These are phyloP conservation scores for Drosophila infuscata DNA, from an alignment of 2,888 invertebrate species.

Conservation along the genomic window DNA sequence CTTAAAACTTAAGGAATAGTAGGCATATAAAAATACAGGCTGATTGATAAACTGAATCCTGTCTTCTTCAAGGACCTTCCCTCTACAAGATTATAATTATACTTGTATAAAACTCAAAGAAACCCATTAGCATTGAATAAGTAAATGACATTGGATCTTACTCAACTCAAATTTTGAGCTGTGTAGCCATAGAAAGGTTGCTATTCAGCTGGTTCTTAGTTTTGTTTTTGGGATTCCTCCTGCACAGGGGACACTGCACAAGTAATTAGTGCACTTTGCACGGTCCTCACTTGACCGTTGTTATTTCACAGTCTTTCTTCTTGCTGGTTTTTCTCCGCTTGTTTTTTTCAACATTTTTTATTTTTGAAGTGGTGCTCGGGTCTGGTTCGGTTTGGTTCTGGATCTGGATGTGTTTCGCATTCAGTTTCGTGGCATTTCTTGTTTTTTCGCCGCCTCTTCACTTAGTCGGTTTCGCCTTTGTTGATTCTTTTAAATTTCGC, in stretches of 20 bases:
- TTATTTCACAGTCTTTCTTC: slow-evolving; percentile 32
- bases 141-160: background rate
- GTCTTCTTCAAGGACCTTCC: background rate
- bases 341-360: slow-evolving; percentile 13
- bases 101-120: background rate
- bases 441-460: slow-evolving; percentile 20
- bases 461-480: slow-evolving; percentile 53
- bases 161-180: background rate
- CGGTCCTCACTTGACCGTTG: slow-evolving; percentile 62
- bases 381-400: slow-evolving; percentile 26
- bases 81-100: background rate
- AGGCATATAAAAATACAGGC: background rate
- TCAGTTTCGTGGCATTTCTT: slow-evolving; percentile 17
- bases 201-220: slow-evolving; percentile 1
- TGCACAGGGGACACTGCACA: slow-evolving; percentile 51
- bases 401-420: slow-evolving; percentile 23
- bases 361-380: slow-evolving; percentile 42
- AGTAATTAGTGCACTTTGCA: slow-evolving; percentile 70
- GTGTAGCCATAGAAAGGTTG: slow-evolving; percentile 6
- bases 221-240: background rate
- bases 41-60: background rate
- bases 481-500: slow-evolving; percentile 78
- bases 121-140: background rate
- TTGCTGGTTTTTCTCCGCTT: slow-evolving; percentile 12
- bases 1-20: background rate